A percentile compares a stretch with the other conserved stretches of the same genome.
phyloP scores from a whole-genome alignment of 2,113 vertebrate species.

The Melozone crissalis region DNA sequence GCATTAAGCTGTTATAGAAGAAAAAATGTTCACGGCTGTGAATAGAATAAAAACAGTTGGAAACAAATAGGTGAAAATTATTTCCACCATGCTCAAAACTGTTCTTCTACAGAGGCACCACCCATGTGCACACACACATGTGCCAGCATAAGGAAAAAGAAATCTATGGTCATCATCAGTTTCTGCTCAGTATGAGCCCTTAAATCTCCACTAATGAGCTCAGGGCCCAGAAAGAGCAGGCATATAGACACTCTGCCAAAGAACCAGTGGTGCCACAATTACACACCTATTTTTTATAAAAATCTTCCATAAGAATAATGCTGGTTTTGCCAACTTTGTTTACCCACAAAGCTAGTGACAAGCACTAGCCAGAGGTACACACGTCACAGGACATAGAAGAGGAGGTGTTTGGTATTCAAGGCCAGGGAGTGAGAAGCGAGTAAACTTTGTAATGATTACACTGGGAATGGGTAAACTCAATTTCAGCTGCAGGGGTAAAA shows the following conservation, averaged over 20 bases:
- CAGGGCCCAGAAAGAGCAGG: neutral
- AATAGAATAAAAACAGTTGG: neutral
- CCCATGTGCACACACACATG: neutral
- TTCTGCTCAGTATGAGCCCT: neutral
- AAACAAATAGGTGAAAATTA: neutral
- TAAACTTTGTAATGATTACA: neutral
- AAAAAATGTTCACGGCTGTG: neutral
- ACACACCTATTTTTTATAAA: neutral
- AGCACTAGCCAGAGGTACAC: neutral
- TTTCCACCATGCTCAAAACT: neutral
- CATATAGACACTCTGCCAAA: neutral
- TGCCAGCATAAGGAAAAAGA: neutral
- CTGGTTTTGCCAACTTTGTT: neutral
- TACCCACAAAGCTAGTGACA: neutral
- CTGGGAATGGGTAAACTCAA: neutral
- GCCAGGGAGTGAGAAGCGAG: neutral
- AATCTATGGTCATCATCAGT: neutral
- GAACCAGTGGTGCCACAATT: neutral
- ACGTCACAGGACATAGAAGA: neutral
- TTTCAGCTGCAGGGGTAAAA: neutral
- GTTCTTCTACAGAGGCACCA: neutral
- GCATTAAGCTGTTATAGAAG: neutral
- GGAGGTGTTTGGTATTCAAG: neutral
- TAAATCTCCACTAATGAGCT: neutral
- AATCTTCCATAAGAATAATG: neutral